Evolutionary conservation across 2,797 vertebrate species (phyloP), one percentile per base, ranked within the genome.

Genomic region (Buphagus erythrorhynchus): DNA sequence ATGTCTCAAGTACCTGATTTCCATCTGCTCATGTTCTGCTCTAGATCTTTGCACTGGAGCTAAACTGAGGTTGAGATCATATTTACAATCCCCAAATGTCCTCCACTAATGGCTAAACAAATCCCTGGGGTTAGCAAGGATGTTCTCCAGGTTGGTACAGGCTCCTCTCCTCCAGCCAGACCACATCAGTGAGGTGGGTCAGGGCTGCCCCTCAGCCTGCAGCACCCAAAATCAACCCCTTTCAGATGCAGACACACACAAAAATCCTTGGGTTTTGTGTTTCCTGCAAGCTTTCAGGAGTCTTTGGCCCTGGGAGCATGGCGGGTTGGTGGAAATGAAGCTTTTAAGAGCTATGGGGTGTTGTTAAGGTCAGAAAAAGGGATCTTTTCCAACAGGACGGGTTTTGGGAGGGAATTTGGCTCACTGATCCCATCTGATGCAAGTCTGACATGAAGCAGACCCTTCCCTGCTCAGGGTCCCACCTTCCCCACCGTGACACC

Each of bases 331-430:
- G n/a, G 42, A 57, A 90, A 79, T 76, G 2, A 45, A 38, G 18
- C 6, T 51, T 54, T 52, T 42, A 73, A 35, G 26, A 83, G 17
- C 3, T 16, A 2, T 4, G 17, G 8, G 16, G 8, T 28, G 19
- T 16, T 55, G 17, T 18, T 43, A 28, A n/a, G 31, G 19, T 31
- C n/a, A 73, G 35, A 69, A 69, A 29, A 33, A 4, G 20, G 2
- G 1, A 36, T 1, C 0, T 51, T 20, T 68, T 49, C 48, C 51
- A 46, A 4, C 0, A 3, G 25, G 25, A 46, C 3, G 21, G 36
- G 51, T 76, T 66, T 46, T 11, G 31, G 52, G 18, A 58, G 29
- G 12, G 13, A 19, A 4, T n/a, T 57, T n/a, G 16, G 7, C 22
- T 36, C 36, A 8, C 6, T 11, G 7, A 16, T 45, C 13, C 16